Evolutionary conservation across 2,797 vertebrate species (phyloP), one percentile per base, ranked within the genome.

Genomic region (Pangasius macronema): DNA sequence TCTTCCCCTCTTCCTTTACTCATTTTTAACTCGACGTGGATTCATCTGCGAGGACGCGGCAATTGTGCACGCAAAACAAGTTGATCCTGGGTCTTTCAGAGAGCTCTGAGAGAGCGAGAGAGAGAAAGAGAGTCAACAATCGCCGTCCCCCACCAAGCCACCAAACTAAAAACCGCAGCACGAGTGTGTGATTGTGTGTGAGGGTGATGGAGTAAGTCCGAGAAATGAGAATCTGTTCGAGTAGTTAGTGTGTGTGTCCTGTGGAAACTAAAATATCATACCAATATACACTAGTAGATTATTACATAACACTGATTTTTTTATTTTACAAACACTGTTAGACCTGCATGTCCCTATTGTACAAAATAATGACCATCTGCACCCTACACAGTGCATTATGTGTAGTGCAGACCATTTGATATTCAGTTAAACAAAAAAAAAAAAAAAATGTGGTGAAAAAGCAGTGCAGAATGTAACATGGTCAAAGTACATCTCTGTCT

Each of bases 41-140:
- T 73, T 83, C 76, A n/a, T 73, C 36, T 67, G 81, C 33, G 0
- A 53, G 51, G 27, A 39, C 42, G 42, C 2, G 10, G 2, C 30
- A 24, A 85, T 80, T 1, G 6, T 57, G 24, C 42, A 82, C 1
- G 63, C 85, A 87, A 85, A 87, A 88, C 82, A 76, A 86, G 75
- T 63, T 9, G 30, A 65, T 20, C 1, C 42, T 22, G 51, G 63
- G 59, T 72, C 70, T 73, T 80, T 14, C 67, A 53, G 57, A 42
- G 3, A 33, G 57, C 20, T 55, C 46, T 13, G 51, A 11, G 27
- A n/a, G 10, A 11, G 16, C 20, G 2, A 82, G 59, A 82, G 2
- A 82, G 59, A 82, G 61, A 82, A 42, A 82, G 24, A 42, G 57
- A 63, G 42, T 68, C 82, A 68, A 68, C 46, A 68, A 83, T 83